Evolutionary conservation across 2,113 vertebrate species (phyloP), one percentile per base, ranked within the genome.

Genomic region (Nestor notabilis): DNA sequence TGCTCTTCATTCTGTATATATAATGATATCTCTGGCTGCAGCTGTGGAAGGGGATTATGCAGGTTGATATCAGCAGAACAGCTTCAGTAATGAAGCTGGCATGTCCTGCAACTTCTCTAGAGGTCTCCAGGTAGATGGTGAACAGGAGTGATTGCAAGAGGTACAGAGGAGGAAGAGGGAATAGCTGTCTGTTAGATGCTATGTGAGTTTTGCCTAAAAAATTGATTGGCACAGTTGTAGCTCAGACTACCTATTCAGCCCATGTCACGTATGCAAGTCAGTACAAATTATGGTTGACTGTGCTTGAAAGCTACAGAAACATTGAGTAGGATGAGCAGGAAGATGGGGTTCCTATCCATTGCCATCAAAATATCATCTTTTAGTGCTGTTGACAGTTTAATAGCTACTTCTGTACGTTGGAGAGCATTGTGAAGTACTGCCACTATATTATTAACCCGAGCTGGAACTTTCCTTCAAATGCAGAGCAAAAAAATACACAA

Each of bases 311-410:
- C 76, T 90, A 82, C 86, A 93, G 92, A 90, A 93, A 92, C 4
- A 56, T 93, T 89, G 90, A 93, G 87, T 71, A 95, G 80, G 50
- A 29, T 7, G 37, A 64, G 84, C 87, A 79, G 80, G 80, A 91
- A 93, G 90, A 95, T 87, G 91, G 86, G 89, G 88, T 83, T 96
- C 90, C 95, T 96, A 93, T 94, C 96, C 86, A 76, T 93, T 84
- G 94, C 94, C 88, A 87, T 97, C 92, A 89, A 87, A 94, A 97
- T 39, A 89, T 95, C 95, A 96, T 96, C 95, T 92, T 76, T 93
- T 93, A 93, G 86, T 49, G 72, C 86, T 93, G 95, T 52, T 97
- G 96, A 97, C 95, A 94, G 88, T 95, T 97, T 96, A 97, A 97
- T 95, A 96, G 92, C 94, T 95, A 82, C 94, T 96, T 89, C 94